Evolutionary conservation across 1,140 invertebrate species (phyloP), one percentile per base, ranked within the genome.

Genomic region (Trichoplusia ni): DNA sequence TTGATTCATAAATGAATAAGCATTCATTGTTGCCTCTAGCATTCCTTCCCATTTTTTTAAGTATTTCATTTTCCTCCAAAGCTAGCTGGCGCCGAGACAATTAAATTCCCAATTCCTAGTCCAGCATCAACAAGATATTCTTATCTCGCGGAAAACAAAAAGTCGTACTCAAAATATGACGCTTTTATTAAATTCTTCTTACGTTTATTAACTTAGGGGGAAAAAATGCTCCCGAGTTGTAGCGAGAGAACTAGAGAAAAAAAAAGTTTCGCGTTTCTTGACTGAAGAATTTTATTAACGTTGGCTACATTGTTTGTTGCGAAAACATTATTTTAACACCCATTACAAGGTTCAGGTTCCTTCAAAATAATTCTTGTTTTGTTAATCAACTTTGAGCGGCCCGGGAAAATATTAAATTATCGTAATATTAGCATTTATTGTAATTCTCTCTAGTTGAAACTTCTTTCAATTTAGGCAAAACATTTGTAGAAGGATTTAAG

Each of bases 171-270:
- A 51, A 65, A 73, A 63, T 67, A 68, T 67, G 67, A 69, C 64
- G 76, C 75, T 79, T 83, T 86, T 86, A 86, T 89, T 86, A 89
- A 89, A 86, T 86, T 86, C 82, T 80, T 82, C 56, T 64, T 69
- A 58, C 76, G 73, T 79, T 81, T 81, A 83, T 86, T 79, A 82
- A 79, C 74, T 82, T 69, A 61, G 71, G 69, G 69, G 59, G 63
- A 68, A 71, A 66, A 76, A 82, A 69, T 64, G 66, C 63, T 65
- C 62, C n/a, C 69, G 73, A 72, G 69, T 79, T 67, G 64, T 66
- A 71, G 69, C 67, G 77, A 79, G 73, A 67, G 78, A 73, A 70
- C 73, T 73, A 73, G 59, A 73, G 73, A 75, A 76, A 79, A 79
- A 79, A 79, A 77, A 84, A 83, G 72, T 85, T 82, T 78, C 69